Percentiles rank a stretch among this genome's conserved stretches.
Conservation (phyloP, 1,140 invertebrate species). For the Drosophila kepulauana region DNA sequence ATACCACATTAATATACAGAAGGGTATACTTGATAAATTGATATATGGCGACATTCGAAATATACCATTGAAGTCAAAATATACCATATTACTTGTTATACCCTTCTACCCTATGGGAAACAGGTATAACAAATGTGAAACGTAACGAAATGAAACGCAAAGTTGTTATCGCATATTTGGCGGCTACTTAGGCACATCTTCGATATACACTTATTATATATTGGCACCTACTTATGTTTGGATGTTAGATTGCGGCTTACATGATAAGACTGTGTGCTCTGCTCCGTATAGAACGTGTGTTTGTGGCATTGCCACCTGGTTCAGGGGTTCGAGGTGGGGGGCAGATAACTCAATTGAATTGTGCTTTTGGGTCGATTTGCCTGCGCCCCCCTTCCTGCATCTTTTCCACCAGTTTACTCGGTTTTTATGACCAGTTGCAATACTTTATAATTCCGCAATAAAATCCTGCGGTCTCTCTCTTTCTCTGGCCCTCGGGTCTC, state of each 20-base stretch:
- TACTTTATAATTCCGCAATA: conserved; percentile 51
- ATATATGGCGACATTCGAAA: no score
- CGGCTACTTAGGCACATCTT: conserved; percentile 1
- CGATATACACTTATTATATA: neutral
- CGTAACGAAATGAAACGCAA: neutral
- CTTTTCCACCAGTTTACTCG: neutral
- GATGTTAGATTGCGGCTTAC: conserved; percentile 1
- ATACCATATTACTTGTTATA: no score
- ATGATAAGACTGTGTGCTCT: neutral
- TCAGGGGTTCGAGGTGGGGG: no score
- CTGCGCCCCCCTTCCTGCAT: neutral
- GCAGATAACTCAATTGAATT: conserved; percentile 42
- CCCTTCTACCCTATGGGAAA: no score
- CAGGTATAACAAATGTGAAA: no score
- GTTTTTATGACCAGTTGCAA: conserved; percentile 41
- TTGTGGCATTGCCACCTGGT: conserved; percentile 6
- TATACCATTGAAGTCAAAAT: no score
- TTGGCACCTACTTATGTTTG: conserved; percentile 25
- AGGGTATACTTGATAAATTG: no score
- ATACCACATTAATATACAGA: no score
- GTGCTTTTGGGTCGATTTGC: conserved; percentile 12
- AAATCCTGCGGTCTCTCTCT: conserved; percentile 21
- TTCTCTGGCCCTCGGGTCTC: neutral
- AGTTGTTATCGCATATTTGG: conserved; percentile 22
- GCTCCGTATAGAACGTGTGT: neutral